Evolutionary conservation across 2,113 vertebrate genomes (phyloP), one percentile per base, ranked within the genome.

Genomic region (Megaceryle torquata): DNA sequence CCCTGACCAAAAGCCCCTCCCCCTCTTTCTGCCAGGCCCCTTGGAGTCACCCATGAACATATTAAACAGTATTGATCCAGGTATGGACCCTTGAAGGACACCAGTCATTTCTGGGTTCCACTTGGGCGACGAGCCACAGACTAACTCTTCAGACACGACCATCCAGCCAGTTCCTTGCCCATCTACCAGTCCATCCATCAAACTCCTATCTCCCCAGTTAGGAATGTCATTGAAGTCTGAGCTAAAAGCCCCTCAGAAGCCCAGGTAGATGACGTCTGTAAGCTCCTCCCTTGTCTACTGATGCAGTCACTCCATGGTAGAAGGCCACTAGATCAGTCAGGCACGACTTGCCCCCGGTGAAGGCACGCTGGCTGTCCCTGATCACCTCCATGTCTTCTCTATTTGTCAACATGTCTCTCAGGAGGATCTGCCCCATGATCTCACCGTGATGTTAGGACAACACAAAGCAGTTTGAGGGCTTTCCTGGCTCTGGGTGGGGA

Each of bases 161-260:
- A 22, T 48, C 20, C 48, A 21, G 48, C 17, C 46, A 10, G 5
- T 39, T n/a, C 39, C 75, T 63, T 7, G 22, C 6, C 39, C 48
- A 43, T 51, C 50, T 51, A 13, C 6, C 25, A 51, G 37, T 43
- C 54, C 20, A 5, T 15, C 74, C 37, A 22, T 29, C 85, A 39
- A 48, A 39, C 17, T 33, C 5, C 0, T 18, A 5, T 8, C 39
- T 39, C n/a, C 54, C 37, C 43, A 26, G 7, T 5, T 10, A 3
- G 17, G n/a, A 60, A n/a, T 4, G 65, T 6, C 24, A 18, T 8
- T 5, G n/a, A 6, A 16, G 15, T 9, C 57, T 1, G 2, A 22
- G 7, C 21, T 37, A 21, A 78, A 87, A 37, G 37, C 37, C 64
- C 22, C 15, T 9, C 20, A 26, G 63, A 43, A 19, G 29, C 2